phyloP scores from a whole-genome alignment of 23 tunicate species.

The Corella eumyota region DNA sequence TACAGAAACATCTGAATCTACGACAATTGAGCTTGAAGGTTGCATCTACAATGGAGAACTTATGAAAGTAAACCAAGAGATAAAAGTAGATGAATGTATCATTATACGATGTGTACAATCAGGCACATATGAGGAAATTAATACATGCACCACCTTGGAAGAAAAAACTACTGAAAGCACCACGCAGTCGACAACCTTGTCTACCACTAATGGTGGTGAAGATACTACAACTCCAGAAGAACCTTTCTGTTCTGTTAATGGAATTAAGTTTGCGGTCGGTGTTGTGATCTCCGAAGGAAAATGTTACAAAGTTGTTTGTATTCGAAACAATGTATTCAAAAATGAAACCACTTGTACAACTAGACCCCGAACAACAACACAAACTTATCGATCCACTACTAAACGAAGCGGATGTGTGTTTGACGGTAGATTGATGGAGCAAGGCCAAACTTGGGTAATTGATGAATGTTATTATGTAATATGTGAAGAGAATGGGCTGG shows the following conservation, averaged over 20 bases:
- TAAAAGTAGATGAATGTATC: neutral
- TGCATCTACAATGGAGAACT: neutral
- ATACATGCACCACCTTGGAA: neutral
- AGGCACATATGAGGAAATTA: neutral
- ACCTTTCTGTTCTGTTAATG: neutral
- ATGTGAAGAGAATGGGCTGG: too few species aligned
- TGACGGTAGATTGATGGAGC: too few species aligned
- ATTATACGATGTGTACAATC: neutral
- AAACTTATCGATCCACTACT: too few species aligned
- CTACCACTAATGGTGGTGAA: neutral
- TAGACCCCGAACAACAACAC: too few species aligned
- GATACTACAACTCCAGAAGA: too few species aligned
- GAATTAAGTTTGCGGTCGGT: conserved; percentile 1
- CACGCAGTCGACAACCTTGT: neutral
- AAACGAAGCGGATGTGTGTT: too few species aligned
- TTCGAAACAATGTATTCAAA: neutral
- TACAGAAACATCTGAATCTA: too few species aligned
- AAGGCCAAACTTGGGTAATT: too few species aligned
- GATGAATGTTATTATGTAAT: too few species aligned
- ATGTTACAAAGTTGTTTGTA: conserved; percentile 1
- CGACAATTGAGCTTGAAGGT: too few species aligned
- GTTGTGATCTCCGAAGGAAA: conserved; percentile 1
- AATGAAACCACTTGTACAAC: conserved; percentile 5
- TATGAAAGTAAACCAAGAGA: neutral
- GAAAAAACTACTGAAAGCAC: neutral